Evolutionary conservation across 92 coral and sea anemone genomes (phyloP), one percentile per base, ranked within the genome.

Genomic region (Porites divaricata): DNA sequence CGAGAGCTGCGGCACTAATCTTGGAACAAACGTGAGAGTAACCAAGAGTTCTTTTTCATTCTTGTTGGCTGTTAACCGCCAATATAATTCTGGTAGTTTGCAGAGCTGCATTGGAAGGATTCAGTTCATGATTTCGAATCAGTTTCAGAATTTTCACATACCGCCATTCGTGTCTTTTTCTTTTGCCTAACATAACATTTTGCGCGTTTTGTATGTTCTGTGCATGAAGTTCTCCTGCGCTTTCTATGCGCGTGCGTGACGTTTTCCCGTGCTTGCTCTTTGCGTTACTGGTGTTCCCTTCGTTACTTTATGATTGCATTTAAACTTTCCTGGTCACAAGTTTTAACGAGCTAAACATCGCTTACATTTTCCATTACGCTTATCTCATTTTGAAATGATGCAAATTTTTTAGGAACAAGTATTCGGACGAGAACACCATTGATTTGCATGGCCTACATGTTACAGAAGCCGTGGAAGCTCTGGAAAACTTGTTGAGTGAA

Each of bases 381-480:
- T 66, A 3, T 6, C 45, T 35, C 45, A 2, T 35, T 35, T 35
- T 35, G 45, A 35, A 35, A 35, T 35, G 45, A 35, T 35, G 7
- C 45, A 4, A 35, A 54, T 0, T 54, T 15, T 15, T 25, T 74
- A 91, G 95, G 74, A 91, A 91, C 78, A 84, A 84, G 17, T 63
- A 24, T 13, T 58, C 63, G 15, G 88, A 91, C 73, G 76, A 80
- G 75, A 63, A 75, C 80, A 80, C 86, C 9, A 81, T 96, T 70
- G 99, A 96, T 78, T 93, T 96, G 63, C 99, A 96, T 63, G 99
- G 98, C 9, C 85, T 97, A 51, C 99, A 97, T 76, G 99, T 97
- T 10, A 28, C 84, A 11, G 99, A 97, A 83, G 97, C 99, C 8
- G 73, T 97, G 8, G 85, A 78, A 24, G 98, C 93, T 15, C 80